A percentile compares a stretch with the other conserved stretches of the same genome.
phyloP scores from a whole-genome alignment of 1,140 invertebrate species.

The Drosophila eugracilis region DNA sequence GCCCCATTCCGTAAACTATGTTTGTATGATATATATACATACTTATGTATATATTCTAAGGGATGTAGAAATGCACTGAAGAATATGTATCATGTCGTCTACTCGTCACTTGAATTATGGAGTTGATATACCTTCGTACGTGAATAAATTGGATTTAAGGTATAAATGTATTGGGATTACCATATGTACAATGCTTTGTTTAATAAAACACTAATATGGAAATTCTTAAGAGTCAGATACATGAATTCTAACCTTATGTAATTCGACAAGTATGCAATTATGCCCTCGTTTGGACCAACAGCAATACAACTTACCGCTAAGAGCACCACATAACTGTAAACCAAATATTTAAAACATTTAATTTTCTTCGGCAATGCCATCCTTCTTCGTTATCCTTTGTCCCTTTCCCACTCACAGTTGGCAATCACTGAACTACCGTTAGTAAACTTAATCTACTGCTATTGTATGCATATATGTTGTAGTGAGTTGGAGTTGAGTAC shows the following conservation, averaged over 20 bases:
- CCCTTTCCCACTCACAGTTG: slow-evolving; percentile 9
- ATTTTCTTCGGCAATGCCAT: slow-evolving; percentile 84
- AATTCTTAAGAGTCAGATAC: not conserved
- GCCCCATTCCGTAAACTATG: slow-evolving; percentile 9
- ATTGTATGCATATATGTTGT: slow-evolving; percentile 31
- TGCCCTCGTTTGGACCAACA: slow-evolving; percentile 19
- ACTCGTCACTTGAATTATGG: slow-evolving; percentile 19
- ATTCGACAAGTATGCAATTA: slow-evolving; percentile 39
- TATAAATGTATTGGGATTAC: not conserved
- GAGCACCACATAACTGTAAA: slow-evolving; percentile 84
- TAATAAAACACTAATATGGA: slow-evolving; percentile 2
- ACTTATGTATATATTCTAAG: not conserved
- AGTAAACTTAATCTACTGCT: slow-evolving; percentile 22
- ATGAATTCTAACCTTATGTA: slow-evolving; percentile 48
- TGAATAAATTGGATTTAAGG: not conserved
- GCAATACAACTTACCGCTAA: slow-evolving; percentile 76
- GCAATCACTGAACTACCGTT: slow-evolving; percentile 33
- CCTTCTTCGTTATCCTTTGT: slow-evolving; percentile 23
- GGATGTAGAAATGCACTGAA: slow-evolving; percentile 5
- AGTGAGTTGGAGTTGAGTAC: slow-evolving; percentile 17
- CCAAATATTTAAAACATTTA: slow-evolving; percentile 85
- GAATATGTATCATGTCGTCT: slow-evolving; percentile 15
- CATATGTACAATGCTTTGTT: not conserved
- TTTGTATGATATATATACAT: slow-evolving; percentile 3
- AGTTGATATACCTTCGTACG: slow-evolving; percentile 29